Percentiles rank a stretch among this genome's conserved stretches.
Conservation (phyloP, 1,140 invertebrate species). For the Musca vetustissima region DNA sequence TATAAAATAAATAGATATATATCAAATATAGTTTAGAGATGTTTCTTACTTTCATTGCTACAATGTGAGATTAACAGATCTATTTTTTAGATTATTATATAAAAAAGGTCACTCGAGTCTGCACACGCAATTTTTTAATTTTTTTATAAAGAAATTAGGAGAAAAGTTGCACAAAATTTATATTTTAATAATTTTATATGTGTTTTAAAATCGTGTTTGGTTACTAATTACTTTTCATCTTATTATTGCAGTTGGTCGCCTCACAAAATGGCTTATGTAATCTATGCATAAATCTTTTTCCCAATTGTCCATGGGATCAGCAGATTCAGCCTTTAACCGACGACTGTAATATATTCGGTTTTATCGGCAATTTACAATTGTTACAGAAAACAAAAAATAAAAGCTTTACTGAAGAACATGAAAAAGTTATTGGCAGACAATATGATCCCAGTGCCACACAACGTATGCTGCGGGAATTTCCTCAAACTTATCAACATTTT, state of each 20-base stretch:
- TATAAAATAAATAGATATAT: too few relatives aligned
- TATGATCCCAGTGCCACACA: too few relatives aligned
- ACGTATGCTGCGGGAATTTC: not conserved
- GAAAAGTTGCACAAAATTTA: not conserved
- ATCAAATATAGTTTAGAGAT: too few relatives aligned
- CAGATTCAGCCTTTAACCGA: constrained; percentile 28
- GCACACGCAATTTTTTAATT: too few relatives aligned
- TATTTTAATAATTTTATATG: not conserved
- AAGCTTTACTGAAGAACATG: not conserved
- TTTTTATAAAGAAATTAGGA: too few relatives aligned
- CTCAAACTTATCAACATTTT: constrained; percentile 35
- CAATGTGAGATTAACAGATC: too few relatives aligned
- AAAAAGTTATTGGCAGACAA: not conserved
- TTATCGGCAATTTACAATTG: constrained; percentile 15
- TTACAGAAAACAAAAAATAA: constrained; percentile 12
- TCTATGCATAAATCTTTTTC: constrained; percentile 50
- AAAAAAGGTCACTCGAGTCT: too few relatives aligned
- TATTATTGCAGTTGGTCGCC: constrained; percentile 42
- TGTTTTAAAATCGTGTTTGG: not conserved
- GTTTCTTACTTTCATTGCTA: too few relatives aligned
- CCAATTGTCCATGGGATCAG: constrained; percentile 47
- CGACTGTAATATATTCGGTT: constrained; percentile 6
- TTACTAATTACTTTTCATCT: not conserved
- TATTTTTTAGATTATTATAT: too few relatives aligned
- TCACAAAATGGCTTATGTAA: constrained; percentile 51